Evolutionary conservation across 2,888 invertebrate species (phyloP).

Genomic region (Mythimna impura): DNA sequence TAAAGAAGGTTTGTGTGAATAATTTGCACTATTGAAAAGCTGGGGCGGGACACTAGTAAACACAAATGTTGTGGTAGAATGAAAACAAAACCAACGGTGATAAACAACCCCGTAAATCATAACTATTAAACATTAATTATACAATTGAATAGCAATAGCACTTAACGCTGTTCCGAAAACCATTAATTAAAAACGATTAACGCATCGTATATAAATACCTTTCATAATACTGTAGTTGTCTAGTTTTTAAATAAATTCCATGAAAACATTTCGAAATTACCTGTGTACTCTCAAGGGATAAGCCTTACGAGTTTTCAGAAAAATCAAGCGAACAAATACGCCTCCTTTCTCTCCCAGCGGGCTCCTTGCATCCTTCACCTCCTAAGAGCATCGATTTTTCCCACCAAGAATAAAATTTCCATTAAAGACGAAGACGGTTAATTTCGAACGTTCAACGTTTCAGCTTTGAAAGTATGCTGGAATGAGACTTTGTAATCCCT

Average conservation of each 20-base stretch:
- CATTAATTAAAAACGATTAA: constrained; percentile 26
- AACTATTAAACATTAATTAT: neutral
- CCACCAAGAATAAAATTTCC: constrained; percentile 52
- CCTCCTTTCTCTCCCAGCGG: constrained; percentile 24
- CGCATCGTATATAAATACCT: neutral
- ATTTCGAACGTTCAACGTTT: constrained; percentile 38
- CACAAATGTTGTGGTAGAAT: neutral
- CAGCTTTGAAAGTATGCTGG: constrained; percentile 24
- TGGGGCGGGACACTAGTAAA: too few species aligned
- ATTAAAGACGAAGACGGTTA: constrained; percentile 48
- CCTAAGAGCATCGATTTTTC: constrained; percentile 45
- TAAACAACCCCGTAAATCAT: neutral
- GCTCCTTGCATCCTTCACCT: constrained; percentile 46
- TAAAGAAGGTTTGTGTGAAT: too few species aligned
- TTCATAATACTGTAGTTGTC: constrained; percentile 17
- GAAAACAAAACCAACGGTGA: neutral
- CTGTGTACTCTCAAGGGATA: constrained; percentile 27
- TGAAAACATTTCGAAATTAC: constrained; percentile 52
- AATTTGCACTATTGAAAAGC: too few species aligned
- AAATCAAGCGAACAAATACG: constrained; percentile 49
- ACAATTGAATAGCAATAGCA: constrained; percentile 8
- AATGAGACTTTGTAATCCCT: constrained; percentile 20
- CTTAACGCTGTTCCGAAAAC: constrained; percentile 13
- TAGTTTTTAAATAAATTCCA: constrained; percentile 35
- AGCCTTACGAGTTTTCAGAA: constrained; percentile 46